Percentiles rank a stretch among this genome's conserved stretches.
These are phyloP conservation scores for Hippocampus zosterae DNA, from an alignment of 2,113 vertebrate genomes.

Conservation along the genomic window DNA sequence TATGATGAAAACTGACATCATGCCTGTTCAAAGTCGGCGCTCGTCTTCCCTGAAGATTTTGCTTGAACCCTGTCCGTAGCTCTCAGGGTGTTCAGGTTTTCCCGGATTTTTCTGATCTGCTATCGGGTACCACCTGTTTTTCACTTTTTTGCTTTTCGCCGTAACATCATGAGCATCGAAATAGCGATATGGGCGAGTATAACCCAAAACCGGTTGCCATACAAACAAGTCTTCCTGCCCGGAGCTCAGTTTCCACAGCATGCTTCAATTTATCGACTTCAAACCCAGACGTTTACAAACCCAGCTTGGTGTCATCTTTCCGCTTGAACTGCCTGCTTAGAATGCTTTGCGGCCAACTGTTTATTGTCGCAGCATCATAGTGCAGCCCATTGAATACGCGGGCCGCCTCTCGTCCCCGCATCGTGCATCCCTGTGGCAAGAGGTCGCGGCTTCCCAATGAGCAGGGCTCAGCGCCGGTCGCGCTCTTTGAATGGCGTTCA, in stretches of 20 bases:
- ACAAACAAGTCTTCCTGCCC: background rate
- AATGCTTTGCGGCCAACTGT: constrained; percentile 1
- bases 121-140: no score
- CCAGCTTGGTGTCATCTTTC: background rate
- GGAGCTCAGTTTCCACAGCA: background rate
- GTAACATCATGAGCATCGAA: background rate
- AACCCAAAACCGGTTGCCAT: background rate
- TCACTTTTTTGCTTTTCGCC: no score
- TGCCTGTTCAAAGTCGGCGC: no score
- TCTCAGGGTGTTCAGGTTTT: no score
- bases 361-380: background rate
- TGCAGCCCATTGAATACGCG: background rate
- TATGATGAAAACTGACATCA: no score
- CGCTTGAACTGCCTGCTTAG: background rate
- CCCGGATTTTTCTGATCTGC: no score
- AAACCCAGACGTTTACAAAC: background rate
- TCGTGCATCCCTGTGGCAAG: background rate
- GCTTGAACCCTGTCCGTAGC: no score
- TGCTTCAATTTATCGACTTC: constrained; percentile 5
- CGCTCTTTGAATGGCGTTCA: background rate
- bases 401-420: background rate
- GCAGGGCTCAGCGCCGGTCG: background rate
- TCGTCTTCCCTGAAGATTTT: no score
- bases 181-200: background rate
- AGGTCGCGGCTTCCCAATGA: constrained; percentile 1